Base-by-base conservation (phyloP, 92 coral and sea anemone species). In the Blastomussa wellsi region DNA sequence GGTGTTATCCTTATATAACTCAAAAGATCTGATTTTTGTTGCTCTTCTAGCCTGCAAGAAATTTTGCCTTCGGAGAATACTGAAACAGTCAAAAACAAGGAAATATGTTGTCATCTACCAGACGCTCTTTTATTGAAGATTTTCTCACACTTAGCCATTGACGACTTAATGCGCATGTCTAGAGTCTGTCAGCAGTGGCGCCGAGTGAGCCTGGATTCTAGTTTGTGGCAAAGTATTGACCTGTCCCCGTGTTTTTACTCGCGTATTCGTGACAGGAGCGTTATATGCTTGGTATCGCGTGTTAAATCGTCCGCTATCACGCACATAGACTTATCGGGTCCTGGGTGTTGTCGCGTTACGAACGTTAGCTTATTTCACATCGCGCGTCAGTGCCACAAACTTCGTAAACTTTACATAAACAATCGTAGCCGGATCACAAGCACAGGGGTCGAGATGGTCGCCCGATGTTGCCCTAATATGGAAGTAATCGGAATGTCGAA, bases 151-250 rank as follows among this genome's bases (percentile, higher is more conserved):
- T 77, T 89, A 19, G 73, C 65, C 77, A 60, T 92, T 36, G 88
- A 90, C 49, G 97, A 94, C 60, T 77, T 89, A 16, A 71, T 86
- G 51, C 94, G 87, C 51, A 82, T 84, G 76, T 87, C 97, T 3
- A 74, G 91, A 38, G 97, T 87, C 39, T 94, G 95, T 79, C 86
- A 80, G 55, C 86, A 82, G 57, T 94, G 97, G 97, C 89, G 87
- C 44, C 91, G 94, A 44, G 90, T 92, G 31, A 79, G 95, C 59
- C 88, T 83, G 49, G 97, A 94, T 69, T 78, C 88, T 26, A 86
- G 90, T 60, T 85, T 94, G 39, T 94, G 97, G 97, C 66, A 59
- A 72, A 65, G 85, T 24, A 75, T 94, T 9, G 95, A 94, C 74
- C 71, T 94, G 16, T 92, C 97, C 4, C 76, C 55, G 19, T 79